Conservation (phyloP, 2,888 invertebrate species). For the Caenorhabditis zanzibari region DNA sequence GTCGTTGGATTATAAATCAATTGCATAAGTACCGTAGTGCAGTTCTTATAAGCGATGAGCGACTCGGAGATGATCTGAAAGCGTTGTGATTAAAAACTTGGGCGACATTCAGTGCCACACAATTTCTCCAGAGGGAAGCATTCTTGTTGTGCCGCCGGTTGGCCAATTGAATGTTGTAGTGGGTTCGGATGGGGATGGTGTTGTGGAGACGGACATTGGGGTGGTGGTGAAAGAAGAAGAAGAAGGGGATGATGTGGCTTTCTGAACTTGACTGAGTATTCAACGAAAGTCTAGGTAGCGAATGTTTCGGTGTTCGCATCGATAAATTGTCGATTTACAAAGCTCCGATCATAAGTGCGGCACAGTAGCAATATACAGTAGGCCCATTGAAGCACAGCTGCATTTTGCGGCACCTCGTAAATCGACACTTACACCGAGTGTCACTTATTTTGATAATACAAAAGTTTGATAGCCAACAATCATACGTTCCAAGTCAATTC, state of each 20-base stretch:
- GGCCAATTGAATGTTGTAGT: slow-evolving; percentile 19
- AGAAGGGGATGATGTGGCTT: slow-evolving; percentile 1
- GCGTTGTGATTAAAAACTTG: neutral
- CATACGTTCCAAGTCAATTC: no score
- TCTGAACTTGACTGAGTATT: no score
- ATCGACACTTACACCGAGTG: no score
- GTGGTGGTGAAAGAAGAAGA: neutral
- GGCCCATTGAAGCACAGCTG: no score
- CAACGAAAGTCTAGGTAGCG: neutral
- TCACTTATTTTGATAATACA: no score
- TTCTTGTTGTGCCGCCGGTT: slow-evolving; percentile 3
- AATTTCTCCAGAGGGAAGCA: slow-evolving; percentile 23
- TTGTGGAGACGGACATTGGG: neutral
- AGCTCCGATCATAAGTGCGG: no score
- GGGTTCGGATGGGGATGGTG: neutral
- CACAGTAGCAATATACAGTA: no score
- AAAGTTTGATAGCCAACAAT: no score
- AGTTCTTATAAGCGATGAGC: slow-evolving; percentile 26
- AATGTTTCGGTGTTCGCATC: no score
- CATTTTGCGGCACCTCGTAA: no score
- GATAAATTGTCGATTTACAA: no score
- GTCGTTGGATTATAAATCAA: slow-evolving; percentile 21
- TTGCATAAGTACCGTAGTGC: slow-evolving; percentile 16
- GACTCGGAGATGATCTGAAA: slow-evolving; percentile 28
- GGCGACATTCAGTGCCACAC: neutral